Evolutionary conservation across 30 jellyfish, hydroid and myxozoan genomes (phyloP).

Genomic region (Aurelia coerulea): DNA sequence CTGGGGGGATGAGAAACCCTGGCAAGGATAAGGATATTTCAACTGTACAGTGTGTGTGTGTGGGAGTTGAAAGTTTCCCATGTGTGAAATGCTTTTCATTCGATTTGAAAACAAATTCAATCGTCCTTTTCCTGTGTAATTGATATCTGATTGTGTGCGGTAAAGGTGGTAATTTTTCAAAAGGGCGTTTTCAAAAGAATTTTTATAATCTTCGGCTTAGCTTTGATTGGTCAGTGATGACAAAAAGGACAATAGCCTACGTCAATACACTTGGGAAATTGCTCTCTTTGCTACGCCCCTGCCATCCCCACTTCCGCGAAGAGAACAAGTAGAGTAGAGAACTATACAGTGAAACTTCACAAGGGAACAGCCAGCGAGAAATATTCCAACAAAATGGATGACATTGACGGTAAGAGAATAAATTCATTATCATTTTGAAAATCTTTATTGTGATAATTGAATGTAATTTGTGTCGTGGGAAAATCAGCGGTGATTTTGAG

Average conservation of each 20-base stretch:
- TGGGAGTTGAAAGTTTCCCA: too few species aligned
- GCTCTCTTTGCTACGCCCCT: constrained; percentile 26
- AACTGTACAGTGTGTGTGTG: too few species aligned
- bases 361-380: neutral
- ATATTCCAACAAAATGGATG: too few species aligned
- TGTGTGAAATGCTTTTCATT: too few species aligned
- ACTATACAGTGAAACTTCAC: neutral
- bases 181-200: constrained; percentile 11
- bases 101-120: too few species aligned
- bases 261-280: neutral
- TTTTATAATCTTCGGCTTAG: neutral
- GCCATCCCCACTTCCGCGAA: constrained; percentile 27
- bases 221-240: constrained; percentile 3
- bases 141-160: constrained; percentile 5
- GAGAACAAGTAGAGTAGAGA: neutral
- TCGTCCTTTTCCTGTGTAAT: neutral
- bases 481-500: neutral
- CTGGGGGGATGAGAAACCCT: too few species aligned
- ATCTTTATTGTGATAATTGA: too few species aligned
- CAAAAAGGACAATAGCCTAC: neutral
- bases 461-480: too few species aligned
- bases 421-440: too few species aligned
- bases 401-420: too few species aligned
- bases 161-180: constrained; percentile 7
- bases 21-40: too few species aligned